phyloP scores from a whole-genome alignment of 2,113 vertebrate genomes.

The Ammodytes dubius region DNA sequence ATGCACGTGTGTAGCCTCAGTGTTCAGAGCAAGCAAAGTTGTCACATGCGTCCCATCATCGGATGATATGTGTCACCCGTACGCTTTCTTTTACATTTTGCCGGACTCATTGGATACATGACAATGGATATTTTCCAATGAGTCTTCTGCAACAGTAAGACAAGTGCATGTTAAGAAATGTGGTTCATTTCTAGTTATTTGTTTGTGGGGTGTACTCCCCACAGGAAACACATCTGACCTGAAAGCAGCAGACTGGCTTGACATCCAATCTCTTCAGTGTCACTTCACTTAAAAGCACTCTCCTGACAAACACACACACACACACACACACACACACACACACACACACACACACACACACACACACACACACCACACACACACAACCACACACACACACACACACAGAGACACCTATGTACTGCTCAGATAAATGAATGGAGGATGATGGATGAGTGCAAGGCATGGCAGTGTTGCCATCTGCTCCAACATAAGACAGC shows the following conservation, averaged over 20 bases:
- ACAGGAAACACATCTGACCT: constrained; percentile 18
- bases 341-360: not conserved
- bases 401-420: constrained; percentile 22
- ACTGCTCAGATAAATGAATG: constrained; percentile 50
- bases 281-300: constrained; percentile 34
- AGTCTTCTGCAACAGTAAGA: not conserved
- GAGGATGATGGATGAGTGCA: constrained; percentile 67
- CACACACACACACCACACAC: constrained; percentile 15
- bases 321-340: not conserved
- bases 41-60: constrained; percentile 64
- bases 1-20: constrained; percentile 22
- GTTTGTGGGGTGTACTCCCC: not conserved
- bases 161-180: not conserved
- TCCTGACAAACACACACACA: constrained; percentile 16
- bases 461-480: constrained; percentile 57
- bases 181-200: not conserved
- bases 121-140: no score
- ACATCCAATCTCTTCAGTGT: constrained; percentile 45
- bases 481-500: constrained; percentile 62
- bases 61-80: constrained; percentile 20
- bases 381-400: constrained; percentile 15
- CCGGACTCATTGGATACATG: constrained; percentile 2
- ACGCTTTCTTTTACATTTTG: constrained; percentile 28
- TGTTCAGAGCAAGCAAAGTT: constrained; percentile 49
- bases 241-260: not conserved